Conservation (phyloP, 2,888 invertebrate genomes). For the Aquatica leii region DNA sequence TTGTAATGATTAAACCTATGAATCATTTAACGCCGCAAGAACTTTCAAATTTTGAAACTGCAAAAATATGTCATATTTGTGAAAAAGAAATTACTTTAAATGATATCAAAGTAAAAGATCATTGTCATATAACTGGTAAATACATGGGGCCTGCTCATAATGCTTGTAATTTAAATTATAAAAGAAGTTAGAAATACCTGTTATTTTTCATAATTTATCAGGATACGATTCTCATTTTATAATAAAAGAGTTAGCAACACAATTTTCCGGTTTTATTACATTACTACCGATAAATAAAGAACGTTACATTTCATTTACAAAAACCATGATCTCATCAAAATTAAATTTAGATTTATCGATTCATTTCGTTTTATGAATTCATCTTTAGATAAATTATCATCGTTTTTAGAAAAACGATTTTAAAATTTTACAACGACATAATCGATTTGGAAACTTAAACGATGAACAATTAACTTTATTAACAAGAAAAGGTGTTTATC, state of each 20-base stretch:
- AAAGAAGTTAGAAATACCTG: too few relatives aligned
- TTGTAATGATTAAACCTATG: background rate
- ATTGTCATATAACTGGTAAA: too few relatives aligned
- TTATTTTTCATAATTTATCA: background rate
- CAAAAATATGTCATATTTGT: background rate
- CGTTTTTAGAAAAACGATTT: constrained; percentile 35
- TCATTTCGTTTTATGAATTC: constrained; percentile 42
- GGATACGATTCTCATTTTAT: background rate
- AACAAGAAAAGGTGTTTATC: constrained; percentile 50
- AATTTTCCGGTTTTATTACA: background rate
- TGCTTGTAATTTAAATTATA: too few relatives aligned
- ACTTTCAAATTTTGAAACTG: background rate
- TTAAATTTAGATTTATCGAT: constrained; percentile 47
- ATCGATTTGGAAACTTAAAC: constrained; percentile 12
- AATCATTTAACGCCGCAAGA: background rate
- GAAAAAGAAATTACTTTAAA: background rate
- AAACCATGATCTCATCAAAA: constrained; percentile 8
- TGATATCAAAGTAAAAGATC: too few relatives aligned
- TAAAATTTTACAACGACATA: constrained; percentile 24
- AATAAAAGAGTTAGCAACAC: background rate
- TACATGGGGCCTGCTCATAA: too few relatives aligned
- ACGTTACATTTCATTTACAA: background rate
- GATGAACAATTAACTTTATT: constrained; percentile 35
- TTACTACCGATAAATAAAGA: background rate
- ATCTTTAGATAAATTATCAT: constrained; percentile 43